A percentile compares a stretch with the other conserved stretches of the same genome.
phyloP scores from a whole-genome alignment of 2,797 vertebrate genomes.

The Anolis apletophallus region DNA sequence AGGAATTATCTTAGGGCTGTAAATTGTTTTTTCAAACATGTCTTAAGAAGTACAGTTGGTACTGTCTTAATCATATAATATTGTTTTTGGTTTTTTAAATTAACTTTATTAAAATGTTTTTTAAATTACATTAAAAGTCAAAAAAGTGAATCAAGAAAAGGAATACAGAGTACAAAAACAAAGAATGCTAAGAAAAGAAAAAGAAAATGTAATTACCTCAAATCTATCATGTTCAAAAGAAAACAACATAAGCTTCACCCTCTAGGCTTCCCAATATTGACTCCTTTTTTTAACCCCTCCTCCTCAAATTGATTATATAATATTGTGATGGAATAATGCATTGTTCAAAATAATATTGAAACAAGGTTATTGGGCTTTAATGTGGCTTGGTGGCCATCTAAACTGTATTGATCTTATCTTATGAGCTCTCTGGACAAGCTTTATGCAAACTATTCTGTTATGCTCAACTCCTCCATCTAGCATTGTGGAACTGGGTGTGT shows the following conservation, averaged over 20 bases:
- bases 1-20: background rate
- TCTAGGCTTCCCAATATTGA: too few relatives aligned
- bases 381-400: background rate
- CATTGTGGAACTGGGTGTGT: background rate
- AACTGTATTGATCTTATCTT: background rate
- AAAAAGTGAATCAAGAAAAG: too few relatives aligned
- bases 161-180: too few relatives aligned
- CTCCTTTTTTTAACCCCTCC: too few relatives aligned
- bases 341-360: background rate
- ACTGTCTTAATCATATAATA: background rate
- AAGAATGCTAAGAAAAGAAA: too few relatives aligned
- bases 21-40: background rate
- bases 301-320: background rate
- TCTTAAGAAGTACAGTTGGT: background rate
- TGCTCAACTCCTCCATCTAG: background rate
- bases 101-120: too few relatives aligned
- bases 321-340: background rate
- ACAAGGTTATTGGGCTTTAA: background rate
- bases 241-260: too few relatives aligned
- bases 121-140: too few relatives aligned
- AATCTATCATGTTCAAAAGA: too few relatives aligned
- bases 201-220: too few relatives aligned
- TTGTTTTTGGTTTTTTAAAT: too few relatives aligned
- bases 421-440: background rate
- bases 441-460: background rate